These are phyloP conservation scores for Mus caroli DNA, from an alignment of 2,797 vertebrate genomes.

Conservation along the genomic window DNA sequence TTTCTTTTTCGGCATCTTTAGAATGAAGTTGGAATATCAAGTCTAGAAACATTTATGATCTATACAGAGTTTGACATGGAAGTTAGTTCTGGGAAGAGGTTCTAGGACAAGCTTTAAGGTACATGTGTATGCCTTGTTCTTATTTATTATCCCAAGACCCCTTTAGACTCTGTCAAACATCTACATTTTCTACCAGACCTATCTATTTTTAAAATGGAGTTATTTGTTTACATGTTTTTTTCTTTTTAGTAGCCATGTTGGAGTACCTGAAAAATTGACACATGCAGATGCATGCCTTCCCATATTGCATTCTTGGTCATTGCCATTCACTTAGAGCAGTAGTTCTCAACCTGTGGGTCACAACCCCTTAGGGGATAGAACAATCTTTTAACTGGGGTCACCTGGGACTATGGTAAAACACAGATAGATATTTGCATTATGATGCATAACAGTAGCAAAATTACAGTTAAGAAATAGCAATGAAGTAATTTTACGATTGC, in stretches of 20 bases:
- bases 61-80: not conserved
- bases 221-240: slow-evolving; percentile 58
- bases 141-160: slow-evolving; percentile 14
- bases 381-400: not conserved
- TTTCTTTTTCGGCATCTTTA: slow-evolving; percentile 13
- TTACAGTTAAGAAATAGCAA: not conserved
- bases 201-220: slow-evolving; percentile 52
- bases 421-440: not conserved
- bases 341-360: not conserved
- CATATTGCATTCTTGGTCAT: not conserved
- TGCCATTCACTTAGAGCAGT: not conserved
- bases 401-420: not conserved
- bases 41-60: not conserved
- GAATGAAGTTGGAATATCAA: not conserved
- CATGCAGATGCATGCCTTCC: not conserved
- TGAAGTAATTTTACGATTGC: not conserved
- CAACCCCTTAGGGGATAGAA: not conserved
- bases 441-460: not conserved
- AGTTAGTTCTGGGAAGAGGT: slow-evolving; percentile 1
- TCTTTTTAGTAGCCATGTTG: not conserved
- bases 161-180: not conserved
- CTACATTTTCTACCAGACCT: not conserved
- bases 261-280: not conserved
- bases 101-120: not conserved
- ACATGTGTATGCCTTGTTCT: not conserved